Percentiles rank a stretch among this genome's conserved stretches.
phyloP scores from a whole-genome alignment of 2,797 vertebrate genomes.

The Notolepis coatsorum region DNA sequence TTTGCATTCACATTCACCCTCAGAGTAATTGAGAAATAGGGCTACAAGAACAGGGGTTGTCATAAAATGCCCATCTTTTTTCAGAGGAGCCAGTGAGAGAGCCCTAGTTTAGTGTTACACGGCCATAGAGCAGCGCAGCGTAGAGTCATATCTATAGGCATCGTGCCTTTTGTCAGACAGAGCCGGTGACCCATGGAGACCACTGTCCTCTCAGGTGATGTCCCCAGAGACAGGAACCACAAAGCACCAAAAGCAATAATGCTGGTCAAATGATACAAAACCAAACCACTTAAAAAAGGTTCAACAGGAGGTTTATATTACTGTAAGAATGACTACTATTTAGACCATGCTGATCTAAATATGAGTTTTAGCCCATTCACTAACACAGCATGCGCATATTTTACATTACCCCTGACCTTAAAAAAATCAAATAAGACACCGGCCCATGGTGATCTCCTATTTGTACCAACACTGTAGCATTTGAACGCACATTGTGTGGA shows the following conservation, averaged over 20 bases:
- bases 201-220: slow-evolving; percentile 57
- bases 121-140: slow-evolving; percentile 42
- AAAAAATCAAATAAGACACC: no score
- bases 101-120: slow-evolving; percentile 72
- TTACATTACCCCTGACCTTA: no score
- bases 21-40: slow-evolving; percentile 49
- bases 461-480: no score
- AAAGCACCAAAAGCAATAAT: slow-evolving; percentile 65
- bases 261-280: slow-evolving; percentile 42
- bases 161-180: slow-evolving; percentile 62
- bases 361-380: no score
- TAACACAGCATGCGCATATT: no score
- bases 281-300: slow-evolving; percentile 59
- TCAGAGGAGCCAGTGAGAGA: slow-evolving; percentile 25
- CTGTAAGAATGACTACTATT: no score
- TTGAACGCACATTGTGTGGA: no score
- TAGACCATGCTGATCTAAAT: no score
- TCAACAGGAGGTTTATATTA: no score
- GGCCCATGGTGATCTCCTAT: no score
- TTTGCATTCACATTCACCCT: no score
- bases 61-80: slow-evolving; percentile 36
- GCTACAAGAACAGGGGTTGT: slow-evolving; percentile 47
- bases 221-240: slow-evolving; percentile 41
- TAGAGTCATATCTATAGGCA: slow-evolving; percentile 29
- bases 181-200: slow-evolving; percentile 72